A percentile compares a stretch with the other conserved stretches of the same genome.
Conservation (phyloP, 92 coral and sea anemone species). For the Epizoanthus illoricatus region DNA sequence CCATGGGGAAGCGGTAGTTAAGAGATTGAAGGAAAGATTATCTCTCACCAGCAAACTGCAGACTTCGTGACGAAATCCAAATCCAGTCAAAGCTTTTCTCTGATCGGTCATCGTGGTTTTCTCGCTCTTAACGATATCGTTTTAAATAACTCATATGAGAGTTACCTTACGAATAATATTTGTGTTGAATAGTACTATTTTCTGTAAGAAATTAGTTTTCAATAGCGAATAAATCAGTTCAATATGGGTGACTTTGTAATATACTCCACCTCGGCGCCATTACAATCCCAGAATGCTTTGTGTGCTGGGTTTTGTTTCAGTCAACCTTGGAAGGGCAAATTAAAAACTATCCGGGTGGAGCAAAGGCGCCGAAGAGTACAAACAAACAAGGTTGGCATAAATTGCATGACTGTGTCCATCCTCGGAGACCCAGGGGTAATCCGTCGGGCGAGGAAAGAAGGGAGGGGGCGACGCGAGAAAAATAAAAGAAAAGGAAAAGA, state of each 20-base stretch:
- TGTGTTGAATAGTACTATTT: not conserved
- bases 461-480: too few relatives aligned
- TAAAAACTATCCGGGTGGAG: too few relatives aligned
- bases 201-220: not conserved
- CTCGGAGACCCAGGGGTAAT: too few relatives aligned
- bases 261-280: slow-evolving; percentile 58
- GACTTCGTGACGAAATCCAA: slow-evolving; percentile 14
- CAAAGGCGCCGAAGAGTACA: too few relatives aligned
- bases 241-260: not conserved
- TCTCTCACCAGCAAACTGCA: slow-evolving; percentile 21
- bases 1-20: slow-evolving; percentile 4
- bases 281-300: slow-evolving; percentile 60
- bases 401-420: too few relatives aligned
- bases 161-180: not conserved
- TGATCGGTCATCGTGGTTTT: slow-evolving; percentile 15
- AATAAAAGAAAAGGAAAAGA: too few relatives aligned
- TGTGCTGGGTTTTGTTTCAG: not conserved
- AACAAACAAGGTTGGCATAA: too few relatives aligned
- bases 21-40: slow-evolving; percentile 20
- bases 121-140: not conserved
- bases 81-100: not conserved
- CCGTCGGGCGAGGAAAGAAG: too few relatives aligned
- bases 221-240: not conserved
- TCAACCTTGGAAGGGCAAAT: too few relatives aligned
- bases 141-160: not conserved